Base-by-base conservation (phyloP, 2,888 invertebrate genomes). In the Terebella lapidaria region DNA sequence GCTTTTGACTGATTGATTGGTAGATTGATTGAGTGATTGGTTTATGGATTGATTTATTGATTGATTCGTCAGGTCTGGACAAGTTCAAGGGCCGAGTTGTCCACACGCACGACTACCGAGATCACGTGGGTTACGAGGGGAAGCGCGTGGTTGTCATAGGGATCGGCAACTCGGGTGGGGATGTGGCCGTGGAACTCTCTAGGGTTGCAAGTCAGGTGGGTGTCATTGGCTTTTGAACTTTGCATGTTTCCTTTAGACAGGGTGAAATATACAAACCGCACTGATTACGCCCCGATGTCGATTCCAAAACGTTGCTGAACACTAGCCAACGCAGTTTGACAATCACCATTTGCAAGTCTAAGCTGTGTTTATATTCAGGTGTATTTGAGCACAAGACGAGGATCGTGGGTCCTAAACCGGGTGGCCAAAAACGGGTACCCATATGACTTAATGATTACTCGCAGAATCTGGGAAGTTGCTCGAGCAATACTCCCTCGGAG, bases 111-210 rank as follows among this genome's bases (percentile, higher is more conserved):
- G 51, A 59, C 29, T 61, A 61, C 55, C 1, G 72, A 83, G 20
- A 72, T 84, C 1, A 70, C 83, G 22, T 83, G 83, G 2, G 72
- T 4, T 77, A 65, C 60, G 71, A 70, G 27, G 76, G 72, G 53
- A 78, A 78, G 66, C 68, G 74, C 42, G 80, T 83, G 2, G 73
- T 83, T 24, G 74, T 84, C 2, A 70, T 84, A 26, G 84, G 84
- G 2, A 79, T 83, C 56, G 83, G 83, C 2, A 83, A 83, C 65
- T 83, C 83, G 1, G 82, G 81, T 0, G 73, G 80, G 2, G 83
- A 83, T 68, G 74, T 76, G 5, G 80, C 81, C n/a, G 81, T 81
- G 2, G 82, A 82, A 53, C 68, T 82, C 27, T 72, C 77, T 57
- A 30, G 53, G 10, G 28, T 53, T 28, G 5, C 27, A 27, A 53